Evolutionary conservation across 2,888 invertebrate species (phyloP), one percentile per base, ranked within the genome.

Genomic region (Agonopterix arenella): DNA sequence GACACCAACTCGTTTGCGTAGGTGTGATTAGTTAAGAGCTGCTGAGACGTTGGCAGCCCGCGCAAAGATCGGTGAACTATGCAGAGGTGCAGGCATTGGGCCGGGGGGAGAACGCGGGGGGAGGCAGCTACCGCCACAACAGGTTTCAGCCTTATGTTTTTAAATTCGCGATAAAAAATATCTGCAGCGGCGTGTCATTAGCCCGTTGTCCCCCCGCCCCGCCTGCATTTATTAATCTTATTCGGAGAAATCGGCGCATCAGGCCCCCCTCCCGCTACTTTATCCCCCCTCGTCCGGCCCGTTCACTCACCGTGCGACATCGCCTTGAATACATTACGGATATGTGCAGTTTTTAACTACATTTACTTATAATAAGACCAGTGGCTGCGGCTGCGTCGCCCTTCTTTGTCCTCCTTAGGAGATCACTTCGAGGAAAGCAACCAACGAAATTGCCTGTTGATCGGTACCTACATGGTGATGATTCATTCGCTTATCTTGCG

Each of bases 151-250:
- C 45, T 57, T 56, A 52, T 54, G 53, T 49, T 56, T 55, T 58
- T 56, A 56, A 55, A 59, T 57, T 59, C 53, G 56, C 57, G 56
- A 59, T 59, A 59, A 59, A 59, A 54, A 56, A 55, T 51, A 54
- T 58, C 51, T 55, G 55, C 55, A 50, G 50, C 52, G 50, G 53
- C 57, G 59, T 62, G 62, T 62, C 62, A 60, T 62, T 61, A 62
- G 59, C 62, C 59, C 53, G 53, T 8, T 45, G 46, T 42, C 45
- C 50, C 52, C 46, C 48, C 52, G 16, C 50, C 47, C 49, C 46
- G 45, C 50, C 18, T 58, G 58, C 57, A 61, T 59, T 59, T 59
- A 61, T 61, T 61, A 58, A 57, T 59, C 56, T 58, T 55, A 56
- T 56, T 61, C 58, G 56, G 56, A 54, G 58, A 61, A 59, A 61